Evolutionary conservation across 2,888 invertebrate species (phyloP).

Genomic region (Apamea monoglypha): DNA sequence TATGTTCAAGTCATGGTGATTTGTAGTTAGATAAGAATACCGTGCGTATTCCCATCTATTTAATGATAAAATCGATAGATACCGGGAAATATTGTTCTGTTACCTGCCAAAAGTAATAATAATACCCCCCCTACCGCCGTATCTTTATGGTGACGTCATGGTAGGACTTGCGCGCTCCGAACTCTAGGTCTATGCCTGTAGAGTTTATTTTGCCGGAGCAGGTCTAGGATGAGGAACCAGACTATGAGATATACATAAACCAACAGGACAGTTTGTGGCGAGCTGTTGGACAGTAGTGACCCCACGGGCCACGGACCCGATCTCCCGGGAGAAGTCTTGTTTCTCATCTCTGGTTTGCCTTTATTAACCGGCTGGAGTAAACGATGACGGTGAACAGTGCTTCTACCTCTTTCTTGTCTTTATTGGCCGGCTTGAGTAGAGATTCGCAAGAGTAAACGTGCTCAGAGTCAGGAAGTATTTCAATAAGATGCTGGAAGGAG

Average conservation of each 20-base stretch:
- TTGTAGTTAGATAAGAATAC: slow-evolving; percentile 8
- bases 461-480: too few species aligned
- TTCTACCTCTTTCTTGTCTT: neutral
- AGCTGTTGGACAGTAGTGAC: neutral
- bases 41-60: neutral
- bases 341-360: neutral
- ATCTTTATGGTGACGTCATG: neutral
- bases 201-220: neutral
- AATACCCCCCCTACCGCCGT: neutral
- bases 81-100: neutral
- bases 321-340: neutral
- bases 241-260: neutral
- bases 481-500: too few species aligned
- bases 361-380: neutral
- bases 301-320: neutral
- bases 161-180: neutral
- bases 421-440: too few species aligned
- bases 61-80: slow-evolving; percentile 7
- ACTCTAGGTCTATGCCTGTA: neutral
- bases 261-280: neutral
- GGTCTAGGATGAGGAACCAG: neutral
- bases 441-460: too few species aligned
- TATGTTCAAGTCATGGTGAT: neutral
- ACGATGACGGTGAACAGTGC: neutral
- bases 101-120: neutral